phyloP scores from a whole-genome alignment of 2,113 vertebrate genomes.

The Triplophysa siluroides region DNA sequence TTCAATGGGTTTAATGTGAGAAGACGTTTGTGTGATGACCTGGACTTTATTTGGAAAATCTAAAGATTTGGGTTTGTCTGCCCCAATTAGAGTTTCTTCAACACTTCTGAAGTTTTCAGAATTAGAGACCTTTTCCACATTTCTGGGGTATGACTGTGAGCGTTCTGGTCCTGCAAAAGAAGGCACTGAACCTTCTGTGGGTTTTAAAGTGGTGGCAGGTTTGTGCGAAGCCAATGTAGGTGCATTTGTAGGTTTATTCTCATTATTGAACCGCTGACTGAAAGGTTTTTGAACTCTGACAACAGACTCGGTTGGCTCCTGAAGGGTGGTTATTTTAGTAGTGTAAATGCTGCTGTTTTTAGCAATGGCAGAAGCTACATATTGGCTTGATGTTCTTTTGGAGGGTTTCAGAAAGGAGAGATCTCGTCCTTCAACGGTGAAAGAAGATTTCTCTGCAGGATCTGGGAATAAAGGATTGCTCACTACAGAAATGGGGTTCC shows the following conservation, averaged over 20 bases:
- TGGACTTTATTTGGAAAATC: slow-evolving; percentile 51
- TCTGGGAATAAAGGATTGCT: slow-evolving; percentile 57
- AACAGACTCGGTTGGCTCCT: slow-evolving; percentile 44
- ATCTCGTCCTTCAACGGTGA: slow-evolving; percentile 65
- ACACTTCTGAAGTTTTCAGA: slow-evolving; percentile 30
- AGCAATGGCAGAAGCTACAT: slow-evolving; percentile 88
- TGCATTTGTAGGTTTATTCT: slow-evolving; percentile 40
- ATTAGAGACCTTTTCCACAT: slow-evolving; percentile 49
- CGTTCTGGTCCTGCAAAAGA: slow-evolving; percentile 45
- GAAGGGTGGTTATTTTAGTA: slow-evolving; percentile 47
- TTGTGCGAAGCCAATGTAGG: neutral
- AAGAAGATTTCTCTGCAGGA: slow-evolving; percentile 51
- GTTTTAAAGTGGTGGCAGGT: slow-evolving; percentile 53
- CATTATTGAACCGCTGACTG: slow-evolving; percentile 53
- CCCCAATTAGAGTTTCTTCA: slow-evolving; percentile 40
- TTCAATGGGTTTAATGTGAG: slow-evolving; percentile 18
- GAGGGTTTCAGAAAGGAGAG: slow-evolving; percentile 80
- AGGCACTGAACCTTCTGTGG: slow-evolving; percentile 43
- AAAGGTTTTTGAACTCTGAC: slow-evolving; percentile 36
- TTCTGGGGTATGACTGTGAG: slow-evolving; percentile 58
- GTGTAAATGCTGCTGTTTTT: slow-evolving; percentile 68
- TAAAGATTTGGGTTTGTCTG: slow-evolving; percentile 44
- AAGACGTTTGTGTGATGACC: slow-evolving; percentile 22
- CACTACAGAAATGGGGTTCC: slow-evolving; percentile 47
- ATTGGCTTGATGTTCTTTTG: slow-evolving; percentile 90